Conservation (phyloP, 2,888 invertebrate genomes). For the Xanthostigma xanthostigma region DNA sequence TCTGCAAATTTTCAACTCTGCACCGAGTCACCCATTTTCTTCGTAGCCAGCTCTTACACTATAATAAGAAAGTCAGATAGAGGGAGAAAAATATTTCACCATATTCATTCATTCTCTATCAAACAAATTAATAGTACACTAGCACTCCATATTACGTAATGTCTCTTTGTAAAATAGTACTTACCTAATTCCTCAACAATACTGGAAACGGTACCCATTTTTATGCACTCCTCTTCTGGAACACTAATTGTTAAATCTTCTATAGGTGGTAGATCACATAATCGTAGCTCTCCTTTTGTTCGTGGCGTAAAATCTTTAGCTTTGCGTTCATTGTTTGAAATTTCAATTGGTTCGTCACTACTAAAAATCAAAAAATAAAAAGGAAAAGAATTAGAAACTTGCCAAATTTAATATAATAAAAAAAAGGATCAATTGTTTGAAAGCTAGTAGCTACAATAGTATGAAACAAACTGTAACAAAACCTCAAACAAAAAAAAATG, state of each 20-base stretch:
- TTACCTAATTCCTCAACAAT: constrained; percentile 58
- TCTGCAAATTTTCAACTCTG: too few species aligned
- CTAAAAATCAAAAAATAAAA: neutral
- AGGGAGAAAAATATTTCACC: too few species aligned
- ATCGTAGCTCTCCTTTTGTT: constrained; percentile 37
- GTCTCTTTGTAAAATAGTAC: constrained; percentile 5
- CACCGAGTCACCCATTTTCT: too few species aligned
- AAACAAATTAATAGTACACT: neutral
- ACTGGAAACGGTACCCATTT: constrained; percentile 55
- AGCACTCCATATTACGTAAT: too few species aligned
- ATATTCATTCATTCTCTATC: too few species aligned
- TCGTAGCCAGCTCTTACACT: too few species aligned
- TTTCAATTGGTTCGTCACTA: neutral
- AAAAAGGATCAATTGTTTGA: too few species aligned
- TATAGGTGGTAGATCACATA: constrained; percentile 66
- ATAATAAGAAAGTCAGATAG: too few species aligned
- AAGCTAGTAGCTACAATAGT: too few species aligned
- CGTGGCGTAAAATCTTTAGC: neutral
- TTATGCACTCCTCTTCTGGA: constrained; percentile 56
- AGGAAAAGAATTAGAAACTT: neutral
- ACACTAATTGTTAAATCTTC: constrained; percentile 66
- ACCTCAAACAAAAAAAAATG: too few species aligned
- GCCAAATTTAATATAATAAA: too few species aligned
- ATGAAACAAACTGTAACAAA: too few species aligned
- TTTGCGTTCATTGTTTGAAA: neutral